Conservation (phyloP, 2,797 vertebrate genomes). For the Phalanger gymnotis region DNA sequence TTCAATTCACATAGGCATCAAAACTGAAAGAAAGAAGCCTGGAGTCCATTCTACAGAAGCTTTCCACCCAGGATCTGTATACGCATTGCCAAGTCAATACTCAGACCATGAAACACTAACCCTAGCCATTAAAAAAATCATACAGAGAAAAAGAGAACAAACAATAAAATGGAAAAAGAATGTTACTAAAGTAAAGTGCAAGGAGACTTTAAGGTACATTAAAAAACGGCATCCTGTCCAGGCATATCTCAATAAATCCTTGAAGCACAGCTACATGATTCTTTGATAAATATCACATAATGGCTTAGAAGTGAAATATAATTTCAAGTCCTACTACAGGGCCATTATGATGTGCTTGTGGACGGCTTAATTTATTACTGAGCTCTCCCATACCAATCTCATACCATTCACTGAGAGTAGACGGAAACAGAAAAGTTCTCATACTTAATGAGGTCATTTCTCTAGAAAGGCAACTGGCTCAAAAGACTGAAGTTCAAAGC, state of each 20-base stretch:
- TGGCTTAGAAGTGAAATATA: constrained; percentile 50
- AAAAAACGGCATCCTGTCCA: background rate
- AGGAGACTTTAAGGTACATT: background rate
- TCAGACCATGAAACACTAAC: background rate
- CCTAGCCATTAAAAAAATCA: constrained; percentile 1
- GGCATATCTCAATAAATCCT: constrained; percentile 50
- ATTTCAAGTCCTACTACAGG: constrained; percentile 35
- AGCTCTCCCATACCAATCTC: constrained; percentile 37
- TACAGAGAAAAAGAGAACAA: constrained; percentile 24
- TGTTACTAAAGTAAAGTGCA: constrained; percentile 1
- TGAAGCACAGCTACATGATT: constrained; percentile 27
- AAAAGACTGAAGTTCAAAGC: constrained; percentile 24
- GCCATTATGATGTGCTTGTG: background rate
- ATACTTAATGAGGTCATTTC: constrained; percentile 55
- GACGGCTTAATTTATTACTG: constrained; percentile 39
- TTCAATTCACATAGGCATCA: constrained; percentile 5
- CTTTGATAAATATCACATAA: constrained; percentile 59
- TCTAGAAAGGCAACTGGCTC: constrained; percentile 29
- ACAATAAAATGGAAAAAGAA: constrained; percentile 43
- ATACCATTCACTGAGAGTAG: background rate
- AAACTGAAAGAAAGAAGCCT: constrained; percentile 12
- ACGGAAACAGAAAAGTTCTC: constrained; percentile 39
- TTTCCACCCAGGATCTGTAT: constrained; percentile 35
- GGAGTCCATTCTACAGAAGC: background rate
- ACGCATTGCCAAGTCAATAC: background rate